Evolutionary conservation across 2,888 invertebrate species (phyloP), one percentile per base, ranked within the genome.

Genomic region (Apotomis turbidana): DNA sequence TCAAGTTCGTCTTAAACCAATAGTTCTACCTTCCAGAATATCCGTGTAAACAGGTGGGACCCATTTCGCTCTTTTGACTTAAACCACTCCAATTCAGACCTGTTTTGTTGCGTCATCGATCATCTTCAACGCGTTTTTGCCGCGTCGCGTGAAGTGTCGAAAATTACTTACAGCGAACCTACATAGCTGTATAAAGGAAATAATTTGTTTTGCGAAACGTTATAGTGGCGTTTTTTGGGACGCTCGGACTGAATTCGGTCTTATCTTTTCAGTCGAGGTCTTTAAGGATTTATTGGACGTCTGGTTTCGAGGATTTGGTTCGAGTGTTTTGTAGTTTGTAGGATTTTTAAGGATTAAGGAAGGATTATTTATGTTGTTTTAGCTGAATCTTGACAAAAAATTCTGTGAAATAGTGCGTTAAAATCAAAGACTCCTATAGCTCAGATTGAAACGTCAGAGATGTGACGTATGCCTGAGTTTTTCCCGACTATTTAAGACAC

Each of bases 101-200:
- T 83, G 83, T 87, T 86, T 83, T 84, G 86, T 87, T 85, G 82
- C 86, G 84, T 85, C 90, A 90, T 91, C 90, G 86, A 91, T 91
- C 90, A 90, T 91, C 85, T 85, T 85, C 86, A 84, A 80, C 81
- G 76, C 77, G 78, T 81, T 82, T 84, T 85, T 86, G 82, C 85
- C 75, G 78, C 80, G 76, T 82, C 81, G 83, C 80, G 82, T 77
- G 76, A 79, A 81, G 80, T 82, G 86, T 87, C 86, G 86, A 89
- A 90, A 91, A 90, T 89, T 91, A 90, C 89, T 90, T 88, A 88
- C 86, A 85, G 83, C 82, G 83, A 85, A 85, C 83, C 9, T 86
- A 82, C 81, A 79, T 78, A 69, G 55, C 64, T 66, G 60, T 27
- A 55, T 51, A 46, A 58, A 55, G 67, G 13, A 67, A 71, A 68